Conservation (phyloP, 2,888 invertebrate species). For the Trichogramma evanescens region DNA sequence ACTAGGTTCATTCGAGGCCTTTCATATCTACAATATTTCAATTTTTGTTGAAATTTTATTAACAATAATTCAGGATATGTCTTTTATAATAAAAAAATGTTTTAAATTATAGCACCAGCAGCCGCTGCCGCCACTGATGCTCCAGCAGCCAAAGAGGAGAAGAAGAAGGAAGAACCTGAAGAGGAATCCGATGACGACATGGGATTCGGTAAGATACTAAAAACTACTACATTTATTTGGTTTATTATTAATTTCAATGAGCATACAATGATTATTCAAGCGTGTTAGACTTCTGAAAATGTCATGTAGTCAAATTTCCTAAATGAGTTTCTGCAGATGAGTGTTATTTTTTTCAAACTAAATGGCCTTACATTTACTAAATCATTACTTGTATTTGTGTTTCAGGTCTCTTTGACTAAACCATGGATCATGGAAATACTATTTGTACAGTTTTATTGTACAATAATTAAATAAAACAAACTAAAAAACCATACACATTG, state of each 20-base stretch:
- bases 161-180: slow-evolving; percentile 71
- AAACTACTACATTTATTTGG: no score
- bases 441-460: no score
- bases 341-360: slow-evolving; percentile 3
- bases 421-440: neutral
- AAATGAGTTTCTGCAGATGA: slow-evolving; percentile 30
- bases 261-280: slow-evolving; percentile 50
- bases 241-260: slow-evolving; percentile 8
- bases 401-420: slow-evolving; percentile 72
- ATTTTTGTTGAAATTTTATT: neutral
- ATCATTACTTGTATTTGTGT: slow-evolving; percentile 43
- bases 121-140: slow-evolving; percentile 57
- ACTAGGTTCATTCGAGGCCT: slow-evolving; percentile 11
- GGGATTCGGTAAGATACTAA: slow-evolving; percentile 69
- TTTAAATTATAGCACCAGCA: slow-evolving; percentile 23
- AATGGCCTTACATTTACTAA: slow-evolving; percentile 10
- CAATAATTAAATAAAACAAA: no score
- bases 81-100: no score
- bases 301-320: slow-evolving; percentile 25
- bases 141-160: slow-evolving; percentile 63
- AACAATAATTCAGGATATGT: no score
- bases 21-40: neutral
- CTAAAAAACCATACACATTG: no score
- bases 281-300: slow-evolving; percentile 57
- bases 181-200: slow-evolving; percentile 87